These are phyloP conservation scores for Coelopa frigida DNA, from an alignment of 1,140 invertebrate genomes.

Conservation along the genomic window DNA sequence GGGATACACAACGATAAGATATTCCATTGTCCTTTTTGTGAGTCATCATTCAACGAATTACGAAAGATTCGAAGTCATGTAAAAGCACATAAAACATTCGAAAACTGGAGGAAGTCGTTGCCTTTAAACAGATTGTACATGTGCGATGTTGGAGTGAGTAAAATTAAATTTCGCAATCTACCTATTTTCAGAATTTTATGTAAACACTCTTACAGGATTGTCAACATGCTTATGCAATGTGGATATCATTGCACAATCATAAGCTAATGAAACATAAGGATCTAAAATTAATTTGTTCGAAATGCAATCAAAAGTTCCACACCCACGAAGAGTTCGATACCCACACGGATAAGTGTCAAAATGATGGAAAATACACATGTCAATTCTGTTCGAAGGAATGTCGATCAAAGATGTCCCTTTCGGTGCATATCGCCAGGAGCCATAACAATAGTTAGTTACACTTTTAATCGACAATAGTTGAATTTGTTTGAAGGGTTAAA, in stretches of 20 bases:
- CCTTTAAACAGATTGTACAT: conserved; percentile 25
- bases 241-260: conserved; percentile 34
- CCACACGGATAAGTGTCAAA: neutral
- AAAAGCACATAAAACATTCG: conserved; percentile 17
- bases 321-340: neutral
- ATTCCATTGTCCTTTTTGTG: conserved; percentile 26
- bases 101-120: conserved; percentile 19
- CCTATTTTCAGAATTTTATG: neutral
- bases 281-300: neutral
- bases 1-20: conserved; percentile 24
- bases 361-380: conserved; percentile 20
- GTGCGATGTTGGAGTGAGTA: conserved; percentile 27
- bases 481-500: neutral
- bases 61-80: conserved; percentile 28
- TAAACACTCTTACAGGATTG: conserved; percentile 22
- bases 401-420: conserved; percentile 35
- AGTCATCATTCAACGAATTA: conserved; percentile 23
- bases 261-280: conserved; percentile 6
- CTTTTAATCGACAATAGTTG: neutral
- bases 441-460: conserved; percentile 33
- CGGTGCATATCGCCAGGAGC: conserved; percentile 38
- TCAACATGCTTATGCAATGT: conserved; percentile 23
- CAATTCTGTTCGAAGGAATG: conserved; percentile 36
- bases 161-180: neutral
- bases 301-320: conserved; percentile 7